Evolutionary conservation across 1,140 invertebrate genomes (phyloP), one percentile per base, ranked within the genome.

Genomic region (Galendromus occidentalis): DNA sequence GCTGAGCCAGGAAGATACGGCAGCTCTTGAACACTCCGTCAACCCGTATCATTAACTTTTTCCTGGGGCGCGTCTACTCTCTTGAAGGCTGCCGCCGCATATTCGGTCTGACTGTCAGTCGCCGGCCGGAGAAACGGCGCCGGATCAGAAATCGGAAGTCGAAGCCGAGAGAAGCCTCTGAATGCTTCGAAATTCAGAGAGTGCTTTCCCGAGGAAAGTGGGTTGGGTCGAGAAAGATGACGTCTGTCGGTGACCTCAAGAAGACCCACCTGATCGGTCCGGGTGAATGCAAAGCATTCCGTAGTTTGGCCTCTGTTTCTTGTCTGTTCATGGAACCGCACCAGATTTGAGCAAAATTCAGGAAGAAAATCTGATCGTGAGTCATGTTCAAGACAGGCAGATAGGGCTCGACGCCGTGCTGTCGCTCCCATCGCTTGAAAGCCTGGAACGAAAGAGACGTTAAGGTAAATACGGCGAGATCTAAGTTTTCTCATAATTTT

Each of bases 311-410:
- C 1, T 93, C 76, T 55, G 93, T 91, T 71, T 96, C 92, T 77
- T 98, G 91, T 4, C 89, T 89, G 69, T 91, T 81, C 89, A 94
- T 95, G 0, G 88, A 87, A 6, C 93, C 93, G 74, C 93, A 98
- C 93, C 93, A 98, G 51, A 98, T 96, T 80, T 77, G 64, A 22
- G 65, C 42, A 67, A 68, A 66, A 42, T 55, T 65, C 45, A 20
- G 78, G 73, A 89, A 91, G 75, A 91, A 91, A 5, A 91, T 76
- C 74, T 91, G 88, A 75, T 90, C 84, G 71, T 91, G 87, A 1
- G 84, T 87, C 47, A 91, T 77, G 72, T 88, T 85, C 1, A 91
- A 74, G 1, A 87, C 88, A 0, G 88, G 88, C 28, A 91, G 75
- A 44, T 80, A 76, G 2, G 81, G 79, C 28, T 69, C 51, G 14